These are phyloP conservation scores for Acipenser transmontanus DNA, from an alignment of 2,797 vertebrate species.

Conservation along the genomic window DNA sequence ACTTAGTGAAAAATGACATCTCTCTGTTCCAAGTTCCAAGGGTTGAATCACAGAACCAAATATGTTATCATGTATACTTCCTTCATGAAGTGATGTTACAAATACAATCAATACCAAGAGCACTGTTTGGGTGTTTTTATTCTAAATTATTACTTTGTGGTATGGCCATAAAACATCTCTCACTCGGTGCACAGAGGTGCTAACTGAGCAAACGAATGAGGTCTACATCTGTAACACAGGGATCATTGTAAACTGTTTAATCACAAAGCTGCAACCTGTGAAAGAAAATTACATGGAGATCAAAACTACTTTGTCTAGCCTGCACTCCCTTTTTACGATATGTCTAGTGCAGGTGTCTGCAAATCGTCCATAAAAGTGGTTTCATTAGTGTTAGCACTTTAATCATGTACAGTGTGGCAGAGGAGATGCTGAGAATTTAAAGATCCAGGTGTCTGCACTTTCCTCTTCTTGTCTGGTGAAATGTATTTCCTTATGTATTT, in stretches of 20 bases:
- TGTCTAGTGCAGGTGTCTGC: conserved; percentile 15
- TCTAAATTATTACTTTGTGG: too few species aligned
- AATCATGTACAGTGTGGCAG: conserved; percentile 19
- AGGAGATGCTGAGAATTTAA: conserved; percentile 25
- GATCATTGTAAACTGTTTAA: not conserved
- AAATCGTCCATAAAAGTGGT: conserved; percentile 28
- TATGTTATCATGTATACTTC: too few species aligned
- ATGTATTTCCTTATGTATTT: not conserved
- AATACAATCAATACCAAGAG: too few species aligned
- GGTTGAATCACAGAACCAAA: too few species aligned
- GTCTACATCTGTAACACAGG: not conserved
- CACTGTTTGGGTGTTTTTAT: too few species aligned
- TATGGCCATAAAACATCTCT: too few species aligned
- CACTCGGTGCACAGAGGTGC: too few species aligned
- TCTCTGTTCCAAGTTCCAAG: too few species aligned
- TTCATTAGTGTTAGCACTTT: conserved; percentile 17
- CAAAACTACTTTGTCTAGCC: conserved; percentile 9
- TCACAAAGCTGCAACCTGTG: not conserved
- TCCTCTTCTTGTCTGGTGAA: conserved; percentile 9
- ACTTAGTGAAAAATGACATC: too few species aligned
- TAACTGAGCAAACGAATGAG: not conserved
- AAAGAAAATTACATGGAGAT: conserved; percentile 8
- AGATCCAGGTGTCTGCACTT: conserved; percentile 26
- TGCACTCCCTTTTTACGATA: conserved; percentile 2
- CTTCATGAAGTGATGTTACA: too few species aligned